Conservation (phyloP, 2,888 invertebrate species). For the Labia minor region DNA sequence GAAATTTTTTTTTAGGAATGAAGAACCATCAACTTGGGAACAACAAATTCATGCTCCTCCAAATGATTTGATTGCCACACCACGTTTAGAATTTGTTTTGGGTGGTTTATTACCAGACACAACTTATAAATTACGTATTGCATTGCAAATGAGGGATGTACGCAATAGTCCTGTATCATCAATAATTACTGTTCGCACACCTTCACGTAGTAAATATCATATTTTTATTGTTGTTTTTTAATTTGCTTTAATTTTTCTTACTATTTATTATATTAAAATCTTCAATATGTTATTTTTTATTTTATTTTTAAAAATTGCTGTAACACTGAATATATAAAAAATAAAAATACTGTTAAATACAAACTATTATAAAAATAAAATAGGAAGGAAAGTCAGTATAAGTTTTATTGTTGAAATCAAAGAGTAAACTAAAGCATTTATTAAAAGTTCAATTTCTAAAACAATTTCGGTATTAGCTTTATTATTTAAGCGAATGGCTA, state of each 20-base stretch:
- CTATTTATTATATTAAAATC: too few relatives aligned
- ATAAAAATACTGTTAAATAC: too few relatives aligned
- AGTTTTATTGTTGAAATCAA: too few relatives aligned
- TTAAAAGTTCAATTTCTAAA: too few relatives aligned
- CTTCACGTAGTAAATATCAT: slow-evolving; percentile 38
- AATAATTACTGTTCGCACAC: slow-evolving; percentile 62
- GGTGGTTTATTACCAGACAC: slow-evolving; percentile 66
- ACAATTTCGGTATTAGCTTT: too few relatives aligned
- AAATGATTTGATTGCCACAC: slow-evolving; percentile 72
- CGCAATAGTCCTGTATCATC: slow-evolving; percentile 68
- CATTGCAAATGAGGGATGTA: slow-evolving; percentile 63
- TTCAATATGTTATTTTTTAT: slow-evolving; percentile 1
- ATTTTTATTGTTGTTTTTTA: too few relatives aligned
- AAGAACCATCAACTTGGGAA: slow-evolving; percentile 64
- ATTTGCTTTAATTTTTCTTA: not conserved
- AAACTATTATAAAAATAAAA: too few relatives aligned
- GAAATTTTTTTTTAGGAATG: slow-evolving; percentile 40
- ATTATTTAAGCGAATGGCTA: too few relatives aligned
- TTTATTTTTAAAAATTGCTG: slow-evolving; percentile 22
- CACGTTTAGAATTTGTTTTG: slow-evolving; percentile 74
- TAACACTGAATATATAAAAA: too few relatives aligned
- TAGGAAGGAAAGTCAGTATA: too few relatives aligned
- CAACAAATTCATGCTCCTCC: slow-evolving; percentile 79
- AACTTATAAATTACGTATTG: slow-evolving; percentile 70
- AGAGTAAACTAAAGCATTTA: too few relatives aligned